Conservation (phyloP, 2,113 vertebrate genomes). For the Zosterops japonicus region DNA sequence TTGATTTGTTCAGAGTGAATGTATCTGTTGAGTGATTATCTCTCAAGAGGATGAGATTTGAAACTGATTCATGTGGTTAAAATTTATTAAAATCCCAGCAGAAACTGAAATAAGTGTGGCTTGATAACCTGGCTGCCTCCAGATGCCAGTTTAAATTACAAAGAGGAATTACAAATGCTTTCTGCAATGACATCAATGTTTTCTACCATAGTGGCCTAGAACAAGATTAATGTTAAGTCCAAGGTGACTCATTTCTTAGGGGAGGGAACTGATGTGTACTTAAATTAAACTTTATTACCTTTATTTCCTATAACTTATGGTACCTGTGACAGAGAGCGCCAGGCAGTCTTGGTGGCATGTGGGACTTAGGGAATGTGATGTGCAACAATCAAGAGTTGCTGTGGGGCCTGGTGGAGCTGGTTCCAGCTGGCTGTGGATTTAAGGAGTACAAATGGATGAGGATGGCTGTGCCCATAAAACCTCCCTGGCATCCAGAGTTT, state of each 20-base stretch:
- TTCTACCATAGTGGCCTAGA: background rate
- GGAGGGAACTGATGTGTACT: background rate
- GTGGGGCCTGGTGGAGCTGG: background rate
- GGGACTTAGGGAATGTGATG: background rate
- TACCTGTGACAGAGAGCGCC: background rate
- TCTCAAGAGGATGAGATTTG: background rate
- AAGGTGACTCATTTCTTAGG: background rate
- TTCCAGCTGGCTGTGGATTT: background rate
- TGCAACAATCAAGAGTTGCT: fast-evolving
- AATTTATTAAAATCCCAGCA: background rate
- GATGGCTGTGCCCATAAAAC: background rate
- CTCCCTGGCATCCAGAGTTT: background rate
- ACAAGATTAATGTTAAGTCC: background rate
- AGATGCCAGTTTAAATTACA: background rate
- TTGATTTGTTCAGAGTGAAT: background rate
- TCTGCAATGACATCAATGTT: background rate
- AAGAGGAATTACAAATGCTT: background rate
- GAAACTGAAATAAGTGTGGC: background rate
- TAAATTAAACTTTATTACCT: background rate
- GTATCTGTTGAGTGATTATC: background rate
- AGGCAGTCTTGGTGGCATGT: background rate
- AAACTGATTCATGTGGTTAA: background rate
- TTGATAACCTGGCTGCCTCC: background rate
- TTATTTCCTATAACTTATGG: background rate
- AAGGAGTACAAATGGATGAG: background rate